phyloP scores from a whole-genome alignment of 2,797 vertebrate species.

The Sardinella longiceps region DNA sequence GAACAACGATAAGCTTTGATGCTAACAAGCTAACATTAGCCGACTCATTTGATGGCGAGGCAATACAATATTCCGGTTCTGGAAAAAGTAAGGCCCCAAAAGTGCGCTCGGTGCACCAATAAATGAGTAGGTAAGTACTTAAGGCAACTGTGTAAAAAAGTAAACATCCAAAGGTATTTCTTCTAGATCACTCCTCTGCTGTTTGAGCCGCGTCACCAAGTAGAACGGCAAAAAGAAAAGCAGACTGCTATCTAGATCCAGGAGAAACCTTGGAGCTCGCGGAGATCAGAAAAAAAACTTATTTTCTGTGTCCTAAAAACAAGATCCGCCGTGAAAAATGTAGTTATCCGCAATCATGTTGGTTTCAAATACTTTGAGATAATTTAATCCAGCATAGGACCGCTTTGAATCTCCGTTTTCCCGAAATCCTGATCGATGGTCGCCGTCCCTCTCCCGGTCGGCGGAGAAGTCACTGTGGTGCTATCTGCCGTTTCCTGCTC shows the following conservation, averaged over 20 bases:
- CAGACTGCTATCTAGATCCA: constrained; percentile 29
- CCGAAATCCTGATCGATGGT: constrained; percentile 27
- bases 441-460: constrained; percentile 39
- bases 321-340: constrained; percentile 1
- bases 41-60: constrained; percentile 51
- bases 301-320: constrained; percentile 18
- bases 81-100: constrained; percentile 25
- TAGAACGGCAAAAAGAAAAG: constrained; percentile 48
- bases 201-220: constrained; percentile 72
- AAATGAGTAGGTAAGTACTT: background rate
- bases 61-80: constrained; percentile 15
- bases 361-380: background rate
- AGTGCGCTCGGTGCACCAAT: constrained; percentile 34
- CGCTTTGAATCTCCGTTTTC: constrained; percentile 12
- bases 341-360: too few relatives aligned
- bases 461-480: constrained; percentile 29
- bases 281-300: constrained; percentile 40
- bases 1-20: background rate
- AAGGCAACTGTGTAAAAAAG: constrained; percentile 39
- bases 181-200: constrained; percentile 27
- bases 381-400: background rate
- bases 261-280: constrained; percentile 46
- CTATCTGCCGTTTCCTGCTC: constrained; percentile 56
- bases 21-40: constrained; percentile 35
- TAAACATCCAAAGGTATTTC: constrained; percentile 21